Conservation (phyloP, 2,797 vertebrate species). For the Myripristis jacobus region DNA sequence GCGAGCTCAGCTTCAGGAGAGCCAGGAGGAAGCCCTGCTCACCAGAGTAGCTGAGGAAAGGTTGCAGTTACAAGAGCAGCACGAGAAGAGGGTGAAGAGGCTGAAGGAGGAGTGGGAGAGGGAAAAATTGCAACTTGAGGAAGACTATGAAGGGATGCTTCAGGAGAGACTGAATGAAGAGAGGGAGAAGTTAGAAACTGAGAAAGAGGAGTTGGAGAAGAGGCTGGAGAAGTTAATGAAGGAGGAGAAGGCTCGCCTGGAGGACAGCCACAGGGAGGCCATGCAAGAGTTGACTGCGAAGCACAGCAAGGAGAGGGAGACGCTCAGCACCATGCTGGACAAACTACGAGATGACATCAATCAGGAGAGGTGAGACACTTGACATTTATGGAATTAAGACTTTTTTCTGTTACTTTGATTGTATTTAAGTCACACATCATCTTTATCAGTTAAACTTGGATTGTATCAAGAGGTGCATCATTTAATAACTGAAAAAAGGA, state of each 20-base stretch:
- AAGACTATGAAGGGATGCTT: conserved; percentile 75
- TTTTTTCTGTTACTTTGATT: neutral
- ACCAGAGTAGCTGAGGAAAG: conserved; percentile 51
- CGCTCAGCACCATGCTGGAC: conserved; percentile 77
- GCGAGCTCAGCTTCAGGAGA: conserved; percentile 49
- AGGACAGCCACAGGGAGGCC: conserved; percentile 72
- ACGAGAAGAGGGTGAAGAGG: conserved; percentile 65
- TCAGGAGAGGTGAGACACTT: conserved; percentile 88
- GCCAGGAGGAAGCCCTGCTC: conserved; percentile 53
- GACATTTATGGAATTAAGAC: neutral
- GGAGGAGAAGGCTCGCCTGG: conserved; percentile 68
- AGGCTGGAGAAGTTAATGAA: conserved; percentile 50
- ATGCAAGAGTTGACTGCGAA: conserved; percentile 75
- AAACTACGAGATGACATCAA: conserved; percentile 84
- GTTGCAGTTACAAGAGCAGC: conserved; percentile 52
- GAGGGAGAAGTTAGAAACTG: conserved; percentile 50
- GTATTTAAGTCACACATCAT: neutral
- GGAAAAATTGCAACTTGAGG: conserved; percentile 74
- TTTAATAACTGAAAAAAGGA: neutral
- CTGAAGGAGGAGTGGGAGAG: conserved; percentile 71
- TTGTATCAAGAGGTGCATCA: neutral
- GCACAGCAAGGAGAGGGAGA: conserved; percentile 79
- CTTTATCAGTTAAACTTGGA: neutral
- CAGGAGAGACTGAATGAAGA: conserved; percentile 72
- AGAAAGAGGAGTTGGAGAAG: conserved; percentile 68